phyloP scores from a whole-genome alignment of 2,888 invertebrate species.

The Habrosyne pyritoides region DNA sequence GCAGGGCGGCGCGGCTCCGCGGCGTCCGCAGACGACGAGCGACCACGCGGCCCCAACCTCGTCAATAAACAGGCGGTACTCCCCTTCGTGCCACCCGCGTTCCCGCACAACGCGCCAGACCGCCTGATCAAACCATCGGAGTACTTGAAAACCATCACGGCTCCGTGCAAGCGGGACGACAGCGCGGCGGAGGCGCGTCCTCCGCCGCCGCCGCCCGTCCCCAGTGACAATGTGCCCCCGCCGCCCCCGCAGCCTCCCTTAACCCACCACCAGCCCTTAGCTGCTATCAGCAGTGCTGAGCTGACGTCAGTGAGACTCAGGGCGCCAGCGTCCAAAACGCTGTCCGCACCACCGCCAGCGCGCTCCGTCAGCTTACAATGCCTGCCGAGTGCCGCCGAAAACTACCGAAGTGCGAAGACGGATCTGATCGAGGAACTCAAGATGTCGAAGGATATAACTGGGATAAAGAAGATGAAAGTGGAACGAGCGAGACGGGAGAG shows the following conservation, averaged over 20 bases:
- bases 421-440: conserved; percentile 96
- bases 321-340: conserved; percentile 90
- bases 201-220: conserved; percentile 83
- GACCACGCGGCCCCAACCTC: conserved; percentile 85
- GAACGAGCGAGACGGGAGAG: conserved; percentile 94
- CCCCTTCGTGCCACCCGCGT: conserved; percentile 96
- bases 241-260: conserved; percentile 67
- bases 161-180: conserved; percentile 83
- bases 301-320: conserved; percentile 92
- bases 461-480: conserved; percentile 96
- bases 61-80: conserved; percentile 93
- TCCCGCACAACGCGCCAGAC: conserved; percentile 91
- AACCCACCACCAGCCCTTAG: conserved; percentile 87
- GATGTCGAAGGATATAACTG: conserved; percentile 95
- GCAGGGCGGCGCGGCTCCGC: conserved; percentile 74
- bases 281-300: conserved; percentile 94
- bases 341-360: conserved; percentile 88
- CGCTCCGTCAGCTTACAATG: conserved; percentile 91
- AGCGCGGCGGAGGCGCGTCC: conserved; percentile 83
- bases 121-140: conserved; percentile 96
- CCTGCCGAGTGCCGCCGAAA: conserved; percentile 85
- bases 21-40: conserved; percentile 77
- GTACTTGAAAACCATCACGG: conserved; percentile 93
- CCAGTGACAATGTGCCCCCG: conserved; percentile 56
- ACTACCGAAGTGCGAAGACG: conserved; percentile 89